Conservation (phyloP, 2,113 vertebrate genomes). For the Osmerus mordax region DNA sequence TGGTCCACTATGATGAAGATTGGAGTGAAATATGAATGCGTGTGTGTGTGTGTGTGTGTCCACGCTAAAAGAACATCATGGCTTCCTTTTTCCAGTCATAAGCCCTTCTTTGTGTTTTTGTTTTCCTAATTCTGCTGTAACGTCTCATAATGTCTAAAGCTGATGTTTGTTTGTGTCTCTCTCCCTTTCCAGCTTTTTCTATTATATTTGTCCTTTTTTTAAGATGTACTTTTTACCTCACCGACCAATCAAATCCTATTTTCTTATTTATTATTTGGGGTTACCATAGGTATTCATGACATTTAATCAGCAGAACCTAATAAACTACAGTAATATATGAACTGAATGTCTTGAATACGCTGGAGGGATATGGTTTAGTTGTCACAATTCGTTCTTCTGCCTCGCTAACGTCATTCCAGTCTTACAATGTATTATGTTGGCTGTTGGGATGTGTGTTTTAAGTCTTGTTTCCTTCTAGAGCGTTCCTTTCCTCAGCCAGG, state of each 20-base stretch:
- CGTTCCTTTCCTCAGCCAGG: too few relatives aligned
- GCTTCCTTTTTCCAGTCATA: slow-evolving; percentile 30
- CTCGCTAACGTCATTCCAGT: slow-evolving; percentile 70
- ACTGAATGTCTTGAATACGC: slow-evolving; percentile 47
- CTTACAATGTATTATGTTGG: slow-evolving; percentile 59
- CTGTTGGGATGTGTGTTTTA: slow-evolving; percentile 38
- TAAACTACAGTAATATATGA: slow-evolving; percentile 64
- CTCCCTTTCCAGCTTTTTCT: slow-evolving; percentile 15
- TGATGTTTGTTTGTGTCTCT: slow-evolving; percentile 17
- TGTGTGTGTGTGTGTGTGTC: slow-evolving; percentile 6
- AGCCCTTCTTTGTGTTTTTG: not conserved
- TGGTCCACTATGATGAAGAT: slow-evolving; percentile 15
- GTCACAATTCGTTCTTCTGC: slow-evolving; percentile 42
- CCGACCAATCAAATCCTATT: slow-evolving; percentile 67
- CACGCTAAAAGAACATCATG: slow-evolving; percentile 24
- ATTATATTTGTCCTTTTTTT: slow-evolving; percentile 15
- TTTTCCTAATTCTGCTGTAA: not conserved
- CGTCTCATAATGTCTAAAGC: not conserved
- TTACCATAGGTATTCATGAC: slow-evolving; percentile 40
- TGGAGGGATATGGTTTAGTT: slow-evolving; percentile 18
- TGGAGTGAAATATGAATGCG: not conserved
- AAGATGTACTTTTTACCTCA: slow-evolving; percentile 61
- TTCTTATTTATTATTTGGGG: slow-evolving; percentile 70
- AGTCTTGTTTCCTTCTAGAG: slow-evolving; percentile 14
- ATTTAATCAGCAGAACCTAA: slow-evolving; percentile 44